Evolutionary conservation across 2,797 vertebrate species (phyloP), one percentile per base, ranked within the genome.

Genomic region (Anolis apletophallus): DNA sequence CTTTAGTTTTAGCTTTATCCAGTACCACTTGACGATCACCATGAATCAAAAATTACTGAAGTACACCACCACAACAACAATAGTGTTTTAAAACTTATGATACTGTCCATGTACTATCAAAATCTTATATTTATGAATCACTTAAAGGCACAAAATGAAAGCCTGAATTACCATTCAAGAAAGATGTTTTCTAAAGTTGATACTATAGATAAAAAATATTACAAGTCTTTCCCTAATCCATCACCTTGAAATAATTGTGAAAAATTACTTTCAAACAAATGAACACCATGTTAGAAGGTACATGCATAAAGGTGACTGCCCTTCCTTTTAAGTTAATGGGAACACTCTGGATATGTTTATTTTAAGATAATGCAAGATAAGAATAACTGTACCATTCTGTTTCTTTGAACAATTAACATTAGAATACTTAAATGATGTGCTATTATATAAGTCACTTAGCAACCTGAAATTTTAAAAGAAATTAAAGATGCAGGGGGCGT

Each of bases 371-470:
- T 91, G 21, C 81, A 89, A 89, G 83, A 89, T 85, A 93, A 57
- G 34, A 79, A 85, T 71, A 79, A 19, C 23, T 36, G 52, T 64
- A 64, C 1, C n/a, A 54, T 52, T 67, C 23, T 23, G 36, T 92
- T 79, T 90, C 90, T 91, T 34, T 85, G 83, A 77, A 76, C 81
- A 83, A 40, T 36, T 79, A 88, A 67, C 87, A 55, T n/a, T 52
- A 54, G 4, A 16, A n/a, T 75, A 55, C 75, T 91, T 78, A 93
- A 81, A 55, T 90, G 74, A 89, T 91, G 69, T 87, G 55, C 29
- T 82, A 89, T 76, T 87, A 90, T 87, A 83, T 90, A 74, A 14
- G 2, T 93, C 87, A 91, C 92, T 93, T 93, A 93, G 93, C 93
- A 95, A 94, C 91, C 83, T 90, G 86, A 46, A 50, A 67, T 89